Evolutionary conservation across 2,797 vertebrate genomes (phyloP), one percentile per base, ranked within the genome.

Genomic region (Takifugu rubripes): DNA sequence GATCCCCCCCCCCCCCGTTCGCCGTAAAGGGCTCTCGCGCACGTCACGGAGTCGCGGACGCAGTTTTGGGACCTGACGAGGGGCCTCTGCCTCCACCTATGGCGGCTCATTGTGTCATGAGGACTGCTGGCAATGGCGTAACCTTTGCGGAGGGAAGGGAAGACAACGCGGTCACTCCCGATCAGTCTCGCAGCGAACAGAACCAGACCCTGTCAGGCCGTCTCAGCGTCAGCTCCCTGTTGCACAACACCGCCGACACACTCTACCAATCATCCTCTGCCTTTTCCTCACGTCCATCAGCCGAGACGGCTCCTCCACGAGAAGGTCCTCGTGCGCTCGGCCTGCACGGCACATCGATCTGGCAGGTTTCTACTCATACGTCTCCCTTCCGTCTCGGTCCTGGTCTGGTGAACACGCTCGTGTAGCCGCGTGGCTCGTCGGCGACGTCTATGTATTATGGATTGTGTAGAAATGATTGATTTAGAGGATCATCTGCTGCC

Each of bases 91-190:
- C 79, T 86, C 66, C 66, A 43, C 63, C 79, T 44, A 43, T 55
- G 48, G 68, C 53, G 67, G 78, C 77, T 90, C 87, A 78, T 81
- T 83, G 76, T 89, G 90, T 90, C 90, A 89, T 84, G 74, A 77
- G 72, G 83, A 88, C 86, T 89, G 83, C 87, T 88, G 90, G 88
- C 87, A 84, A 89, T 87, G 86, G 84, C 86, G 79, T 88, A 88
- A 89, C 90, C 90, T 90, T 88, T 80, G 79, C 61, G 68, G 72
- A 88, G 83, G 77, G 78, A 76, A 75, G 63, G 78, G 80, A 83
- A 88, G 89, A 87, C 81, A 84, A 84, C 75, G 45, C 78, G 83
- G 88, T 91, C 88, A 84, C 83, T 88, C 82, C 82, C 72, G 79
- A 90, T 91, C 76, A 59, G 79, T 89, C 87, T 85, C 52, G 75